Conservation (phyloP, 1,140 invertebrate genomes). For the Rhagoletis zephyria region DNA sequence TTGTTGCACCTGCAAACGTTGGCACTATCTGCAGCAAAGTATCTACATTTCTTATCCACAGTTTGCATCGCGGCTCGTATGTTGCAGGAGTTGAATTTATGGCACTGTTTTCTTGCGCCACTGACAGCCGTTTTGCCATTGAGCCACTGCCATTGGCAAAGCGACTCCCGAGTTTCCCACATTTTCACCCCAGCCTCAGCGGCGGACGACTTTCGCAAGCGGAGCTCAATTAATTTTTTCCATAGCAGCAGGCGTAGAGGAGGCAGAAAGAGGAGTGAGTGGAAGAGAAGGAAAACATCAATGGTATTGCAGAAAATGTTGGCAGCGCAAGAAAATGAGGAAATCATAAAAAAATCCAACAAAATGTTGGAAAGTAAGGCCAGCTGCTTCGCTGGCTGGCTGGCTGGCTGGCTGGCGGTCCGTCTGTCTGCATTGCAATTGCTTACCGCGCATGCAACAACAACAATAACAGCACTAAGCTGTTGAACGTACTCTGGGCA, state of each 20-base stretch:
- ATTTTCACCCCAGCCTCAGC: neutral
- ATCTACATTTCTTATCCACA: conserved; percentile 13
- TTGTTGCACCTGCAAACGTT: neutral
- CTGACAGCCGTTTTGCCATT: neutral
- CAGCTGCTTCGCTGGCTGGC: neutral
- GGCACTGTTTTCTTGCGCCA: neutral
- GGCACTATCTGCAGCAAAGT: conserved; percentile 32
- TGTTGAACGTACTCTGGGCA: neutral
- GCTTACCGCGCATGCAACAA: neutral
- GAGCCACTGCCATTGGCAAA: neutral
- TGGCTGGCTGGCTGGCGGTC: too few relatives aligned
- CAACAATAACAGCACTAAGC: neutral
- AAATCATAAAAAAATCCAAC: neutral
- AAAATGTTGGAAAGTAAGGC: conserved; percentile 32
- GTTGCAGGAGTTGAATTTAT: conserved; percentile 48
- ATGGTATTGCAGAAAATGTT: neutral
- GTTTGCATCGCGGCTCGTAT: neutral
- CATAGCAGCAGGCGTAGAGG: neutral
- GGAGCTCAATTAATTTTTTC: conserved; percentile 22
- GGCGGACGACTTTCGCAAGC: conserved; percentile 2
- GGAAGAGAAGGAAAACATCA: neutral
- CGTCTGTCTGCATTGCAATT: conserved; percentile 12
- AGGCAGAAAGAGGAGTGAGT: neutral
- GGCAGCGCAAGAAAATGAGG: neutral
- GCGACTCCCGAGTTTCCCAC: neutral